Evolutionary conservation across 1,140 invertebrate genomes (phyloP).

Genomic region (Cydia fagiglandana): DNA sequence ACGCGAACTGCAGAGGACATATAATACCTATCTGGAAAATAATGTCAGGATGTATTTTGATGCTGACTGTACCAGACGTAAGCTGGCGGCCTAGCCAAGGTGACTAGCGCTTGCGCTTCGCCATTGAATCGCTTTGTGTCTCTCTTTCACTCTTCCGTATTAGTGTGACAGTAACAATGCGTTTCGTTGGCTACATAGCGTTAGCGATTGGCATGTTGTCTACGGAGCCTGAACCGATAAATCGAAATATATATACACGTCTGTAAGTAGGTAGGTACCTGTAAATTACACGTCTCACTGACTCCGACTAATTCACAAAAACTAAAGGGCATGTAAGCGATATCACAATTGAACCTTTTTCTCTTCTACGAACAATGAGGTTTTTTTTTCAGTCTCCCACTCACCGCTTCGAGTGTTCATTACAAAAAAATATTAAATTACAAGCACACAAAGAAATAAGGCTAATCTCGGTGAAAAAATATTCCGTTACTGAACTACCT

Average conservation of each 20-base stretch:
- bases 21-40: no score
- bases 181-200: no score
- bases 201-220: no score
- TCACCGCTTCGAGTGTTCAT: conserved; percentile 56
- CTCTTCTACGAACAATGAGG: conserved; percentile 49
- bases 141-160: no score
- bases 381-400: conserved; percentile 56
- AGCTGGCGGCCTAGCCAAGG: no score
- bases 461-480: conserved; percentile 60
- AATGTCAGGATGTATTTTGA: no score
- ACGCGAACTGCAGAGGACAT: no score
- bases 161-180: no score
- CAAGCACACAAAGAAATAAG: conserved; percentile 64
- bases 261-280: background rate
- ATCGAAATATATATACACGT: background rate
- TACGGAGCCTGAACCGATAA: background rate
- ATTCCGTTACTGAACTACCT: conserved; percentile 69
- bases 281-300: conserved; percentile 30
- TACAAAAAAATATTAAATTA: conserved; percentile 78
- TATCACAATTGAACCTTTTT: conserved; percentile 51
- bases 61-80: background rate
- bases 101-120: no score
- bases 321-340: conserved; percentile 44
- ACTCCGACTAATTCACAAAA: conserved; percentile 25
- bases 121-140: no score